These are phyloP conservation scores for Phalacrocorax brasilianus DNA, from an alignment of 2,113 vertebrate species.

Conservation along the genomic window DNA sequence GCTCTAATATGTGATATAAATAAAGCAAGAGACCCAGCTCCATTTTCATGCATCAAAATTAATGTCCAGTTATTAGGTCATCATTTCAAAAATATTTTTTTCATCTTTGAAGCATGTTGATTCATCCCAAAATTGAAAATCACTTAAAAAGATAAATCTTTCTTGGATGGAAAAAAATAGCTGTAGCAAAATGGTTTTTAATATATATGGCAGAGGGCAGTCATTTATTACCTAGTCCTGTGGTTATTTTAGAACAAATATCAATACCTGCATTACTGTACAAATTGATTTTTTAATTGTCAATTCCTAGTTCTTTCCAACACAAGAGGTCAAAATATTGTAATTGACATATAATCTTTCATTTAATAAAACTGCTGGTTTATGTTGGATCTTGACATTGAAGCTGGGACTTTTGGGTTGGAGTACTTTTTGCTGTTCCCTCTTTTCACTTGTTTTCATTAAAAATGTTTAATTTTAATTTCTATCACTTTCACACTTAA, in stretches of 20 bases:
- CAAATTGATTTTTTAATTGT: neutral
- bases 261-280: neutral
- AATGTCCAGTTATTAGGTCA: neutral
- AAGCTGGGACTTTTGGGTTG: neutral
- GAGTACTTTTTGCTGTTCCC: neutral
- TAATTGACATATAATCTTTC: neutral
- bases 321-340: neutral
- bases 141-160: neutral
- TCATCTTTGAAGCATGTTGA: neutral
- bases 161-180: neutral
- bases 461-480: neutral
- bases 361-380: neutral
- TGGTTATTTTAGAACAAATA: neutral
- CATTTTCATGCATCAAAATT: neutral
- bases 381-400: neutral
- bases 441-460: neutral
- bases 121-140: neutral
- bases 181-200: neutral
- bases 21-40: neutral
- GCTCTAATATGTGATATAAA: neutral
- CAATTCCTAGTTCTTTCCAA: neutral
- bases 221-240: neutral
- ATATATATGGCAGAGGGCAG: neutral
- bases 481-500: neutral
- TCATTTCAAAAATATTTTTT: neutral